These are phyloP conservation scores for Hesperophylax magnus DNA, from an alignment of 1,140 invertebrate species.

Conservation along the genomic window DNA sequence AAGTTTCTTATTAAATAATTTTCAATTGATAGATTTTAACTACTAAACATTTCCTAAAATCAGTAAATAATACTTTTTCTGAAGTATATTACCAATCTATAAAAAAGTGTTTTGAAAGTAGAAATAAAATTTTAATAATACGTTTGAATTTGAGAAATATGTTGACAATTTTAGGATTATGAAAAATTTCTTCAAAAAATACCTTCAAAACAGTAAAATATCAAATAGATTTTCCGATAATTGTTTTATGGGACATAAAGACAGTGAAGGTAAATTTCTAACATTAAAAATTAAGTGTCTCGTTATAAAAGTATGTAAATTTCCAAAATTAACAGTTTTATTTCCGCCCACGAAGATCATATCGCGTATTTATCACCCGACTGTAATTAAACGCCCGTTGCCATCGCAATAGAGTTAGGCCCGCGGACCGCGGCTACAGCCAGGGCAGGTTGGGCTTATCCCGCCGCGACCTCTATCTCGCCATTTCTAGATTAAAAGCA, in stretches of 20 bases:
- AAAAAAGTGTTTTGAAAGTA: too few species aligned
- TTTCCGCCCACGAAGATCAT: slow-evolving; percentile 20
- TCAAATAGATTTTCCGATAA: not conserved
- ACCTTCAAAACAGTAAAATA: not conserved
- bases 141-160: not conserved
- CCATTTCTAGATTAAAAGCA: too few species aligned
- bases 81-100: too few species aligned
- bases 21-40: too few species aligned
- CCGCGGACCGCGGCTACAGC: not conserved
- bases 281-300: not conserved
- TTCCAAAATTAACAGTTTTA: not conserved
- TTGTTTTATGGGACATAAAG: too few species aligned
- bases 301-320: not conserved
- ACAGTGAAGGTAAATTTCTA: not conserved
- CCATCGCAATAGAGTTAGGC: slow-evolving; percentile 3
- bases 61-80: too few species aligned
- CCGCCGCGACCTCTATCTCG: not conserved
- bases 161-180: not conserved
- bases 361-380: slow-evolving; percentile 31
- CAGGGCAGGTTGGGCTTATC: not conserved
- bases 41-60: too few species aligned
- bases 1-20: too few species aligned
- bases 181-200: not conserved
- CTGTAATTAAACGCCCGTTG: slow-evolving; percentile 16
- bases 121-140: not conserved